phyloP scores from a whole-genome alignment of 2,888 invertebrate species.

The Xestia ashworthii region DNA sequence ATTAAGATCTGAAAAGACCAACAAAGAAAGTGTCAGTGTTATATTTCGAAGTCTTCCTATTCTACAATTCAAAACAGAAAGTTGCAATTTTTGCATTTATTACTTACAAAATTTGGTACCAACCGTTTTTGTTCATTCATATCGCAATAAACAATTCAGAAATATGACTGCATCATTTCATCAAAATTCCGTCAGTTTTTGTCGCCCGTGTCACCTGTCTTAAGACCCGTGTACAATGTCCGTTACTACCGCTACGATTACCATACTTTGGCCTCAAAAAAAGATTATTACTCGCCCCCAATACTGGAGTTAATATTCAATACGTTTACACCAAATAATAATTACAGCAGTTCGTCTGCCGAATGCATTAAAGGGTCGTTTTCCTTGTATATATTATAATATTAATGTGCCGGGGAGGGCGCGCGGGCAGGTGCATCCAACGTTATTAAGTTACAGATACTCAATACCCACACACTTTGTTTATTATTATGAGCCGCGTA shows the following conservation, averaged over 20 bases:
- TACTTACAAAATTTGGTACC: constrained; percentile 37
- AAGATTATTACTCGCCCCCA: constrained; percentile 83
- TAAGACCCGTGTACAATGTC: constrained; percentile 73
- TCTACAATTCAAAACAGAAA: not conserved
- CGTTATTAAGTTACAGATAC: constrained; percentile 85
- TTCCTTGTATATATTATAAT: constrained; percentile 86
- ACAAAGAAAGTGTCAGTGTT: too few species aligned
- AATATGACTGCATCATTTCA: constrained; percentile 74
- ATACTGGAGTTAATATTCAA: constrained; percentile 85
- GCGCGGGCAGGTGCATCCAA: constrained; percentile 83
- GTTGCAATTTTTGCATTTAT: constrained; percentile 10
- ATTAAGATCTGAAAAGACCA: too few species aligned
- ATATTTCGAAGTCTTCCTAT: not conserved
- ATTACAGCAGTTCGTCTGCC: constrained; percentile 84
- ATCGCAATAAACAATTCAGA: constrained; percentile 62
- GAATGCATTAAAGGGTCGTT: constrained; percentile 84
- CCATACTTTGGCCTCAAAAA: constrained; percentile 84
- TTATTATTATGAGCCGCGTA: constrained; percentile 77
- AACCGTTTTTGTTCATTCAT: constrained; percentile 47
- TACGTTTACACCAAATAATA: constrained; percentile 90
- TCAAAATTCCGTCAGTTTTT: constrained; percentile 83
- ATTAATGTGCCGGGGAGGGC: constrained; percentile 79
- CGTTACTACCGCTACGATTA: constrained; percentile 81
- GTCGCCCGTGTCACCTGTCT: constrained; percentile 80
- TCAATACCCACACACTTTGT: constrained; percentile 79